Percentiles rank a stretch among this genome's conserved stretches.
phyloP scores from a whole-genome alignment of 2,113 vertebrate species.

The Eupsittula cactorum region DNA sequence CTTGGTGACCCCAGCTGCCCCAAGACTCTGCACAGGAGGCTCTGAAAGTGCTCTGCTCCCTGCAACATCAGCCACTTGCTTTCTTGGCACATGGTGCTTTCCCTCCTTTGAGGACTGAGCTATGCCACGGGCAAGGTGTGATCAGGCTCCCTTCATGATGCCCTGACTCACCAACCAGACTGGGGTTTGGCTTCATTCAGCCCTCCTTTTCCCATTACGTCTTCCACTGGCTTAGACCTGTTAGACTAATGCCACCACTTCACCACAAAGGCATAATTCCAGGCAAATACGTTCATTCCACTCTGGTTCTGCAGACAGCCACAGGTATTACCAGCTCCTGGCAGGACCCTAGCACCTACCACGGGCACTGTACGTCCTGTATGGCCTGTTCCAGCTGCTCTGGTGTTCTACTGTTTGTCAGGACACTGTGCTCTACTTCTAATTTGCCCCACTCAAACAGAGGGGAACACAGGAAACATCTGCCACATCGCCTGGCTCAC shows the following conservation, averaged over 20 bases:
- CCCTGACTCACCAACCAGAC: not conserved
- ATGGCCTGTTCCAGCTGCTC: not conserved
- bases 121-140: not conserved
- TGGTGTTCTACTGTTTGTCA: not conserved
- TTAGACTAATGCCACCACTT: not conserved
- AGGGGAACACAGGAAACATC: not conserved
- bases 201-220: not conserved
- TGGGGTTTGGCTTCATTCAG: not conserved
- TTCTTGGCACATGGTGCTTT: not conserved
- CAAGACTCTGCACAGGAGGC: not conserved
- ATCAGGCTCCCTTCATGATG: not conserved
- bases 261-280: not conserved
- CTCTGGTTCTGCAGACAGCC: not conserved
- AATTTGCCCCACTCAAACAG: not conserved
- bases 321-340: not conserved
- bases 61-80: not conserved
- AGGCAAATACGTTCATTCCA: not conserved
- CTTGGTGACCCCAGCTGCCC: not conserved
- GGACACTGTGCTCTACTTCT: not conserved
- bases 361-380: fast-evolving
- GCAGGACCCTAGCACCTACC: not conserved
- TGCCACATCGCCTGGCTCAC: not conserved
- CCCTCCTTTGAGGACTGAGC: not conserved
- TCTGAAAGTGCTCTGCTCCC: not conserved
- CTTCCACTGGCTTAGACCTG: not conserved